Evolutionary conservation across 2,888 invertebrate genomes (phyloP).

Genomic region (Lithophane semibrunnea): DNA sequence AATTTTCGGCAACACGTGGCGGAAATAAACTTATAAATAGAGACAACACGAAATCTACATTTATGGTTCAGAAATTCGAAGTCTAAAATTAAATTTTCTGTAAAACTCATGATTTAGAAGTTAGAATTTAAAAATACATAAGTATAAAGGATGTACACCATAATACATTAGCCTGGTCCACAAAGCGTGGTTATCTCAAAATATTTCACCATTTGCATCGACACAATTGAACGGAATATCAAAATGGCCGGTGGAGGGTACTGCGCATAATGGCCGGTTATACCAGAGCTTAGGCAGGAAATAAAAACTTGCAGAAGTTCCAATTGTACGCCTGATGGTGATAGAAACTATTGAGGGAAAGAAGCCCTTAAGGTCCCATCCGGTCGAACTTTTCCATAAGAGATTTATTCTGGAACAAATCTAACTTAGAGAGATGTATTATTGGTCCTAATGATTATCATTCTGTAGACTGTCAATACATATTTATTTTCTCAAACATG

Average conservation of each 20-base stretch:
- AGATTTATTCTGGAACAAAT: no score
- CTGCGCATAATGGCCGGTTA: slow-evolving; percentile 55
- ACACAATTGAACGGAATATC: slow-evolving; percentile 64
- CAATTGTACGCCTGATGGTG: not conserved
- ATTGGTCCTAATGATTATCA: no score
- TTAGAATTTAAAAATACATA: not conserved
- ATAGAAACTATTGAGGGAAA: not conserved
- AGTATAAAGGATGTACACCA: not conserved
- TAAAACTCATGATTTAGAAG: not conserved
- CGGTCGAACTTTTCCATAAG: no score
- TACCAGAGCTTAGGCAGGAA: slow-evolving; percentile 45
- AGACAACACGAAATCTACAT: not conserved
- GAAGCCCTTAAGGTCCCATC: not conserved
- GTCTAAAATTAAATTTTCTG: not conserved
- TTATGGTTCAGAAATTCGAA: no score
- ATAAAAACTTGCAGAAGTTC: slow-evolving; percentile 43
- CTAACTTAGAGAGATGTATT: no score
- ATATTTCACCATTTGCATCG: slow-evolving; percentile 61
- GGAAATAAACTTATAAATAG: not conserved
- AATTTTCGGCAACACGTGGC: not conserved
- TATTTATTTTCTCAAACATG: no score
- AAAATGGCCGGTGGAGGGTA: slow-evolving; percentile 56
- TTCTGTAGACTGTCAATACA: no score
- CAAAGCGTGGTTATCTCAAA: slow-evolving; percentile 49
- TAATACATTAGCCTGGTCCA: slow-evolving; percentile 17